Evolutionary conservation across 2,888 invertebrate genomes (phyloP), one percentile per base, ranked within the genome.

Genomic region (Monopis laevigella): DNA sequence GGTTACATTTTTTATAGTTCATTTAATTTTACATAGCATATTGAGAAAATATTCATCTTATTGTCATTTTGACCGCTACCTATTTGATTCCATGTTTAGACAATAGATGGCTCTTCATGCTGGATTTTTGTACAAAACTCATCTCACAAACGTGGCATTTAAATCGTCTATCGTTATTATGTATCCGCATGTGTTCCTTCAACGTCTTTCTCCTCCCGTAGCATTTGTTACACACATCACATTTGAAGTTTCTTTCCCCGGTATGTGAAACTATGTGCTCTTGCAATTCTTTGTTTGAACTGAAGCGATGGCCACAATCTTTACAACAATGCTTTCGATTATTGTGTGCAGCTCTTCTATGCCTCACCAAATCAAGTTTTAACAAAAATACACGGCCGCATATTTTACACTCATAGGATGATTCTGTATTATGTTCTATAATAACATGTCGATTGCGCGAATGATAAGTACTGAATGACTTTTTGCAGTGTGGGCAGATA

Each of bases 331-430:
- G 73, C 45, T 78, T 72, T 0, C 74, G 46, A 13, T 77, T 77
- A 74, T 75, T 74, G 44, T 78, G 78, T 0, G 74, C 71, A 40
- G 73, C 74, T 36, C 77, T 77, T 1, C 73, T 73, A 28, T 80
- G 78, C 0, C 64, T 65, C 0, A 75, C 74, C 1, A 77, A 29
- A 49, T 74, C 74, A 0, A 73, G 71, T 30, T 77, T 77, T 1
- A 75, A 42, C 12, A 75, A 67, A 39, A 77, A 78, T 0, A 62
- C 64, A 38, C 70, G 73, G 1, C 72, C 75, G 26, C 78, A 80
- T 4, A 73, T 65, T 43, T 78, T 75, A 19, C 78, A 80, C 38
- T 71, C 72, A 42, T 78, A 78, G 0, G 75, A 73, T 0, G 75
- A 72, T 0, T 56, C 52, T 0, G 59, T 53, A 11, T 77, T 71